Base-by-base conservation (phyloP, 2,888 invertebrate genomes). In the Eupithecia exiguata region DNA sequence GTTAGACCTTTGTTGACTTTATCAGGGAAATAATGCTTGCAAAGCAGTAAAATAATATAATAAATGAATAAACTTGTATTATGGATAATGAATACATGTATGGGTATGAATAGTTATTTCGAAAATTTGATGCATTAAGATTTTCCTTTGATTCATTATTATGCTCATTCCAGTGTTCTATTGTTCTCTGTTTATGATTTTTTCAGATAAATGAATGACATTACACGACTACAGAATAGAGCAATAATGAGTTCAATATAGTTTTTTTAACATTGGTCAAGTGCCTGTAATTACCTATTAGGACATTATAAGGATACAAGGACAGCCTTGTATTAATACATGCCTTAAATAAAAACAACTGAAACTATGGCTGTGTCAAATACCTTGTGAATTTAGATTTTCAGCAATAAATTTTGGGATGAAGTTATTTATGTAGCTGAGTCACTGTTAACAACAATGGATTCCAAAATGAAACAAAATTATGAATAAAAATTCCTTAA, bases 361-460 rank as follows among this genome's bases (percentile, higher is more conserved):
- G 18, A 46, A 49, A 49, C 49, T n/a, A 18, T 49, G 49, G 9
- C n/a, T 49, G 49, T 49, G 9, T 18, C 49, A 49, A 49, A 49
- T 49, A 49, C 49, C 7, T 70, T 14, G 58, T 43, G 43, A 66
- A 46, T 46, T 63, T 43, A 30, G 36, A 0, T 69, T 63, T 49
- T 68, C 18, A 49, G 6, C 38, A 38, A 53, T 21, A 68, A 40
- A 68, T 63, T 68, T 68, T 63, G n/a, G 30, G 68, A 53, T 68
- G 25, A 62, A 72, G 9, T 53, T 53, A 16, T 49, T 46, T 49
- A n/a, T 2, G 49, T 72, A 35, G 62, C 35, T 35, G 62, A 72
- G 68, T 68, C 72, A 72, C 68, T 46, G 46, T 36, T 1, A 62
- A 9, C 30, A 62, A 62, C 30, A 62, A 62, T 3, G 30, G 35